These are phyloP conservation scores for Conops quadrifasciatus DNA, from an alignment of 2,888 invertebrate species.

Conservation along the genomic window DNA sequence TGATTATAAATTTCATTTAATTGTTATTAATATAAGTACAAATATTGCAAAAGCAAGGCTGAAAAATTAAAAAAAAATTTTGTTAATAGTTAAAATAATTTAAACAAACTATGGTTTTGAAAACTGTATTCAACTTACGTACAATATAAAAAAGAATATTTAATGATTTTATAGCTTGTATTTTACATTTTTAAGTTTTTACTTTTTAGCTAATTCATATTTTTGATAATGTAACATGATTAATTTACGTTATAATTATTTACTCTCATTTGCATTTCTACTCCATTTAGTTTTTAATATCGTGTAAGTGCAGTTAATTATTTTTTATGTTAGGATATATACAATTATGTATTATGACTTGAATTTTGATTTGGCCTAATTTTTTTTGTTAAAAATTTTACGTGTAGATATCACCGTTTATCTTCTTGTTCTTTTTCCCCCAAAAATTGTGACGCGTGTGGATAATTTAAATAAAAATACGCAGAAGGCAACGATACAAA, in stretches of 20 bases:
- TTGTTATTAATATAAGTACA: too few relatives aligned
- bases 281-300: conserved; percentile 12
- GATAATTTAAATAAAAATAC: too few relatives aligned
- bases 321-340: conserved; percentile 21
- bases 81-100: too few relatives aligned
- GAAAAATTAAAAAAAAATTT: too few relatives aligned
- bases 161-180: too few relatives aligned
- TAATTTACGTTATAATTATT: conserved; percentile 46
- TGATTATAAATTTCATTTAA: too few relatives aligned
- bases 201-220: conserved; percentile 8
- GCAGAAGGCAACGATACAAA: too few relatives aligned
- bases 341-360: conserved; percentile 39
- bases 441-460: background rate
- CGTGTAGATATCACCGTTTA: conserved; percentile 29
- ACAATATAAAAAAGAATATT: too few relatives aligned
- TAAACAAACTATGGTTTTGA: too few relatives aligned
- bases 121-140: too few relatives aligned
- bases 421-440: background rate
- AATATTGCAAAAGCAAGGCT: too few relatives aligned
- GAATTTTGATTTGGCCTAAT: conserved; percentile 34
- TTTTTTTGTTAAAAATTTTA: conserved; percentile 34
- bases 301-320: conserved; percentile 22
- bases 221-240: conserved; percentile 50
- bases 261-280: conserved; percentile 43
- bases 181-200: background rate